Evolutionary conservation across 2,888 invertebrate genomes (phyloP).

Genomic region (Sminthurinus aureus): DNA sequence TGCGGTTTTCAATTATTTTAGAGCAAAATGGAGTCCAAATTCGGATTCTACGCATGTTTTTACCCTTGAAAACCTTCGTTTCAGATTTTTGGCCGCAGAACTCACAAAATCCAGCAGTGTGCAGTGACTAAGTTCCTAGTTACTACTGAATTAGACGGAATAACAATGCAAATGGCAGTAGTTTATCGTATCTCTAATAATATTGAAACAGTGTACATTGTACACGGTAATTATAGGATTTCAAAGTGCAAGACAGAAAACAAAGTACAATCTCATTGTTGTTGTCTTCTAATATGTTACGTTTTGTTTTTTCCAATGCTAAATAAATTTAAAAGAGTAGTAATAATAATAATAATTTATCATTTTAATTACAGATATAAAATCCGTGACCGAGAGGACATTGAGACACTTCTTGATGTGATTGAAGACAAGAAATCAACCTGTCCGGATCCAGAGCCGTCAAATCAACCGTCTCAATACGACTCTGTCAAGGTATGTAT

Average conservation of each 20-base stretch:
- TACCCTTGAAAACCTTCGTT: too few species aligned
- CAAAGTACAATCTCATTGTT: not conserved
- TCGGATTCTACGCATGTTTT: too few species aligned
- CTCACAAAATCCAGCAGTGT: too few species aligned
- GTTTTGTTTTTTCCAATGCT: not conserved
- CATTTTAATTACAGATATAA: constrained; percentile 8
- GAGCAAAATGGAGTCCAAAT: too few species aligned
- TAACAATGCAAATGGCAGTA: too few species aligned
- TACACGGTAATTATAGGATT: not conserved
- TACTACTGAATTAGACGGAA: too few species aligned
- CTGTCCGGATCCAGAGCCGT: constrained; percentile 44
- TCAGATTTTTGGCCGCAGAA: too few species aligned
- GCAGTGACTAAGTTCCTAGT: too few species aligned
- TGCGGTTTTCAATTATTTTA: too few species aligned
- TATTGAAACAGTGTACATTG: not conserved
- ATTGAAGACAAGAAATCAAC: constrained; percentile 48
- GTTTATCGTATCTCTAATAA: too few species aligned
- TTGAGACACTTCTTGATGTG: constrained; percentile 41
- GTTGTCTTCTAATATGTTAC: not conserved
- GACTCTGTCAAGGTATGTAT: constrained; percentile 44
- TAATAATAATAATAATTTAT: not conserved
- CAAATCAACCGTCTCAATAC: constrained; percentile 34
- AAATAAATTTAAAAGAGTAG: not conserved
- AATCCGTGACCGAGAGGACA: constrained; percentile 44
- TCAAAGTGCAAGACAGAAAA: not conserved